Evolutionary conservation across 92 coral and sea anemone species (phyloP), one percentile per base, ranked within the genome.

Genomic region (Zoanthus solanderi): DNA sequence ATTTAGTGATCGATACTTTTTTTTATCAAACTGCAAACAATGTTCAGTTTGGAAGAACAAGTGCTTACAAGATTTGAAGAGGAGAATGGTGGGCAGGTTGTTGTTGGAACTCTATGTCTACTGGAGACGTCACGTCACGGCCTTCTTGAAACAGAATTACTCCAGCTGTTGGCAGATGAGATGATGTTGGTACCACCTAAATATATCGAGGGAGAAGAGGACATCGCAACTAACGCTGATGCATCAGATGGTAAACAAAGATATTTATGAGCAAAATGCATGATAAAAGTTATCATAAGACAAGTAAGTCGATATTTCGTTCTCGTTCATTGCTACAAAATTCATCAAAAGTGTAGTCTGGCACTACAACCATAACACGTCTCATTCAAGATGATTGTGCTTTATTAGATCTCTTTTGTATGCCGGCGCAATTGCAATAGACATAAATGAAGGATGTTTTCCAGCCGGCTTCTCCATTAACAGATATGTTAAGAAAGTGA

Each of bases 121-220:
- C 91, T 97, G 84, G 99, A 97, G 84, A 97, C 99, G 1, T 97
- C 99, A 32, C 96, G 99, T 17, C 99, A 97, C 56, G 99, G 99
- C 72, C 94, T 97, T 53, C 86, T 97, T 2, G 99, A 97, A 63
- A 97, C 98, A 52, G 99, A 97, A 72, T 91, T 97, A 28, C 93
- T 97, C 14, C 97, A 97, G 79, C 93, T 97, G 92, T 87, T 97
- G 76, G 98, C 99, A 10, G 98, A 97, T 9, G 99, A 97, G 76
- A 83, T 87, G 68, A 90, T 81, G 46, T 89, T 95, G 44, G 92
- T 91, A n/a, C 99, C 99, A 31, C 90, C 97, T 71, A 90, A 86
- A 67, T 97, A 92, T 69, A 83, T 61, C 16, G 97, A 96, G 78
- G 96, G 97, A 8, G 98, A 92, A 18, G 98, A 95, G 65, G 93